Base-by-base conservation (phyloP, 2,113 vertebrate species). In the Coptodon bakossiorum region DNA sequence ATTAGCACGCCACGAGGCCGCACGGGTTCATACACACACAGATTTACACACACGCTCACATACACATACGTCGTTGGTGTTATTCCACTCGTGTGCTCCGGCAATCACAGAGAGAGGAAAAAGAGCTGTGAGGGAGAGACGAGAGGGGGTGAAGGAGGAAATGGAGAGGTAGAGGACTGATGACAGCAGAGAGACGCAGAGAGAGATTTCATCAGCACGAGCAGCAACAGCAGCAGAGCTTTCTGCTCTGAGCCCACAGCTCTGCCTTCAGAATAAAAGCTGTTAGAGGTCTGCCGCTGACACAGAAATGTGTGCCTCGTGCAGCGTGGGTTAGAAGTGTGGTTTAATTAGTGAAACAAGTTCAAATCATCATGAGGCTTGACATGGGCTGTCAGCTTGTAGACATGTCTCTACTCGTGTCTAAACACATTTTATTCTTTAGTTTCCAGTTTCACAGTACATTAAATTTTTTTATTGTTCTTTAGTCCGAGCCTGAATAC, bases 1-100 rank as follows among this genome's bases (percentile, higher is more conserved):
- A 91, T 94, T 90, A 92, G 87, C 81, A 68, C 83, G 83, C 85
- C 86, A 91, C 86, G 61, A 83, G 66, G 86, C 84, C 52, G 76
- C 86, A 59, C 59, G 57, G 57, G 10, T 53, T 59, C 79, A 82
- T 82, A 57, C 76, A 56, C 80, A 66, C 45, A 80, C 16, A 66
- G 34, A 78, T 78, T 78, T 78, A 78, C 16, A 50, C 73, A 78
- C 24, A 12, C 53, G 34, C 68, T 59, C 73, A 79, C 52, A 84
- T 59, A 86, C 76, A 66, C 66, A 73, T 17, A 68, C 76, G 19
- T 22, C 43, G 71, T 11, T 34, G 71, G 71, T 86, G 76, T 80
- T 80, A 66, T 86, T 80, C 76, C 84, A 54, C 56, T 50, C 57
- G 5, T 53, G 84, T 80, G 76, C 48, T 68, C 84, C 17, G 78